phyloP scores from a whole-genome alignment of 2,113 vertebrate genomes.

The Vimba vimba region DNA sequence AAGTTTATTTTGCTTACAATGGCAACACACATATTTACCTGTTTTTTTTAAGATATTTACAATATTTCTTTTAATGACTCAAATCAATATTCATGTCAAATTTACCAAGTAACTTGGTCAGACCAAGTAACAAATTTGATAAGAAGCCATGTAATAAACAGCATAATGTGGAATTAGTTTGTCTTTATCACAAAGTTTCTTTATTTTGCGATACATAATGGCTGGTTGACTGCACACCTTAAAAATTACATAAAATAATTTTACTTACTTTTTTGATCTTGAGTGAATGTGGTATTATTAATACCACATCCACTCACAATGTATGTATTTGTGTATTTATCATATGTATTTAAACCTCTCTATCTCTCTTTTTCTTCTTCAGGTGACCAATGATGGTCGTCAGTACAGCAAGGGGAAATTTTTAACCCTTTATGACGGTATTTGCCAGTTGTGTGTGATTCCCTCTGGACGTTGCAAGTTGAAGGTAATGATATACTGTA shows the following conservation, averaged over 20 bases:
- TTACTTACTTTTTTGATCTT: not conserved
- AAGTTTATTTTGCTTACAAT: not conserved
- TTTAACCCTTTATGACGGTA: constrained; percentile 78
- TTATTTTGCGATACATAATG: not conserved
- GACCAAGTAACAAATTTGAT: not conserved
- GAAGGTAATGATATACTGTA: constrained; percentile 83
- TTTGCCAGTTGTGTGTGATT: constrained; percentile 79
- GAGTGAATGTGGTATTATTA: not conserved
- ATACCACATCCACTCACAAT: not conserved
- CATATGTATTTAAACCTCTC: not conserved
- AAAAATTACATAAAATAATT: not conserved
- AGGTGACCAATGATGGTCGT: constrained; percentile 81
- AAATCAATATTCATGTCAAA: not conserved
- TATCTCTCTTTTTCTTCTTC: constrained; percentile 44
- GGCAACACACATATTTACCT: not conserved
- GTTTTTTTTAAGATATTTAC: not conserved
- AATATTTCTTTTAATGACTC: not conserved
- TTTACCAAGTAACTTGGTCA: no score
- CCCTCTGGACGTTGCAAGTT: constrained; percentile 80
- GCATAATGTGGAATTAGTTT: not conserved
- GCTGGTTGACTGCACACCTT: not conserved
- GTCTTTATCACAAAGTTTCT: not conserved
- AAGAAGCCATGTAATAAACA: not conserved
- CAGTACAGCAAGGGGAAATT: constrained; percentile 77
- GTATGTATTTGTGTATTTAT: no score